Conservation (phyloP, 2,888 invertebrate species). For the Archaeoteleia sp. region DNA sequence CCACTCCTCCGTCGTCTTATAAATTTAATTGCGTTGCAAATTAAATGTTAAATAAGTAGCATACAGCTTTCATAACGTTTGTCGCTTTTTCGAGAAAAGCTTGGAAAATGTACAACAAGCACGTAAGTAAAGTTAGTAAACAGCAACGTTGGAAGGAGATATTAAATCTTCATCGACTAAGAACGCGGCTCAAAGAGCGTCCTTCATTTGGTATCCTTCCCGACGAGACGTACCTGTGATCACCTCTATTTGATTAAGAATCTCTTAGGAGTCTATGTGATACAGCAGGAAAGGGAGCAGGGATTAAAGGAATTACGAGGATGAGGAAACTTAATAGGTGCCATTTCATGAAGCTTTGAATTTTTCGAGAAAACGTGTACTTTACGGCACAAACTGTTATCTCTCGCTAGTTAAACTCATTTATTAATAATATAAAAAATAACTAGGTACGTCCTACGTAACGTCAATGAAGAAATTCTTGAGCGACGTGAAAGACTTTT, state of each 20-base stretch:
- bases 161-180: slow-evolving; percentile 45
- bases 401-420: slow-evolving; percentile 9
- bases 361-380: slow-evolving; percentile 6
- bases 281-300: slow-evolving; percentile 2
- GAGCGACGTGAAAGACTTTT: slow-evolving; percentile 2
- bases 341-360: slow-evolving; percentile 16
- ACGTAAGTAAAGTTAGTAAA: slow-evolving; percentile 30
- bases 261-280: slow-evolving; percentile 29
- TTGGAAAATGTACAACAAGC: slow-evolving; percentile 21
- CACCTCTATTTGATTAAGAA: slow-evolving; percentile 49
- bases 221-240: slow-evolving; percentile 40
- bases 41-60: background rate
- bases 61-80: slow-evolving; percentile 4
- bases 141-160: slow-evolving; percentile 16
- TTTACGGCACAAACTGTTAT: slow-evolving; percentile 13
- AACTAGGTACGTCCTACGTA: background rate
- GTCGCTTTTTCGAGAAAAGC: slow-evolving; percentile 2
- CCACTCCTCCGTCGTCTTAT: too few relatives aligned
- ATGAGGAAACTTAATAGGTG: slow-evolving; percentile 23
- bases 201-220: slow-evolving; percentile 32
- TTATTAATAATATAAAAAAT: slow-evolving; percentile 17
- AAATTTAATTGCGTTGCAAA: slow-evolving; percentile 3
- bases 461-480: background rate
- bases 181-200: slow-evolving; percentile 43
- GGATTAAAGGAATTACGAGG: slow-evolving; percentile 35